phyloP scores from a whole-genome alignment of 2,797 vertebrate genomes.

The Chelonia mydas region DNA sequence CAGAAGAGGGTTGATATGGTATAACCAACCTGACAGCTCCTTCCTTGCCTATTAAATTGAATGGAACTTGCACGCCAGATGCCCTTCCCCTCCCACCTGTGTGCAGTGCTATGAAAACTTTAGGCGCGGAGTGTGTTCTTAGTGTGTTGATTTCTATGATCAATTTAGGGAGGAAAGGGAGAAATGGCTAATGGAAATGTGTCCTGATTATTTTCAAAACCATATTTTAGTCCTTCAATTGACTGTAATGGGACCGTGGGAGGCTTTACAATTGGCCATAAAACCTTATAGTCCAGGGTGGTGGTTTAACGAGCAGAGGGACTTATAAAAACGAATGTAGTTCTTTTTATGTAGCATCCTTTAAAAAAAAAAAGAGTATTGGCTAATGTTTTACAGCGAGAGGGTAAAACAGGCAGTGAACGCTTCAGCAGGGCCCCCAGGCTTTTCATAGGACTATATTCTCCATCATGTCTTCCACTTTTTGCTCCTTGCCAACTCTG shows the following conservation, averaged over 20 bases:
- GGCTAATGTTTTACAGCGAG: background rate
- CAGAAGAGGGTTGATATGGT: background rate
- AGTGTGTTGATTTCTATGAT: background rate
- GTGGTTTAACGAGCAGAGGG: constrained; percentile 53
- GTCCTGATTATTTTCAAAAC: constrained; percentile 49
- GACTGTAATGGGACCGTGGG: constrained; percentile 62
- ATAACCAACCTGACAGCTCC: background rate
- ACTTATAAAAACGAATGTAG: constrained; percentile 40
- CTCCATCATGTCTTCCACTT: background rate
- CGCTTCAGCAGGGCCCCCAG: background rate
- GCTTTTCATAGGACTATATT: background rate
- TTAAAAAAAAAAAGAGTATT: rapidly evolving
- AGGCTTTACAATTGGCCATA: constrained; percentile 70
- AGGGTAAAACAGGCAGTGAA: constrained; percentile 20
- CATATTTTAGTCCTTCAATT: constrained; percentile 59
- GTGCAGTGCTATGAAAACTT: background rate
- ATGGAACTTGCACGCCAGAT: background rate
- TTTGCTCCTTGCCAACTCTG: background rate
- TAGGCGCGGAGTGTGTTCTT: background rate
- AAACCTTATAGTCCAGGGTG: constrained; percentile 51
- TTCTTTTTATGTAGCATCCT: constrained; percentile 64
- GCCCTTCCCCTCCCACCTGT: background rate
- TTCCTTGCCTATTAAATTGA: background rate
- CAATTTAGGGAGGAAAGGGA: background rate
- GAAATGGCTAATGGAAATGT: constrained; percentile 23